Conservation (phyloP, 2,888 invertebrate species). For the Gnatocerus cornutus region DNA sequence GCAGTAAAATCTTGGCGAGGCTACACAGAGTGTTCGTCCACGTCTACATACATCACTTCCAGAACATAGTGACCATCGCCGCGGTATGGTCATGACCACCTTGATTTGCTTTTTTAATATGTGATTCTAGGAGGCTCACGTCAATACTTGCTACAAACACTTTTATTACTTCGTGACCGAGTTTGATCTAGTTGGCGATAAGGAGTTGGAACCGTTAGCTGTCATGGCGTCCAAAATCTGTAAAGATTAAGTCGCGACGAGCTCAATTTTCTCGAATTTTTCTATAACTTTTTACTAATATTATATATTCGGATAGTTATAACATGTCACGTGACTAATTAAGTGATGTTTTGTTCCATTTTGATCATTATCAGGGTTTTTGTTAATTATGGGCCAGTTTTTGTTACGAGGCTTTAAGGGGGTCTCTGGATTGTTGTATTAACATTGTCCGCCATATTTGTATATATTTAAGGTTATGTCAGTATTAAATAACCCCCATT, state of each 20-base stretch:
- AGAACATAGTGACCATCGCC: slow-evolving; percentile 88
- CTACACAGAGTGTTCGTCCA: slow-evolving; percentile 94
- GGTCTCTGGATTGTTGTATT: slow-evolving; percentile 23
- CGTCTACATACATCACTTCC: slow-evolving; percentile 96
- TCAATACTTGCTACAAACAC: slow-evolving; percentile 95
- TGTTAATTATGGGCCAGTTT: slow-evolving; percentile 1
- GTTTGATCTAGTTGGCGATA: slow-evolving; percentile 86
- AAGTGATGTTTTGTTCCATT: slow-evolving; percentile 6
- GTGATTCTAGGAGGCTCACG: slow-evolving; percentile 85
- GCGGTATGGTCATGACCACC: slow-evolving; percentile 78
- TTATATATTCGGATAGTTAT: slow-evolving; percentile 7
- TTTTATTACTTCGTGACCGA: slow-evolving; percentile 94
- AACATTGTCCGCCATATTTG: slow-evolving; percentile 26
- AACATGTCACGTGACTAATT: slow-evolving; percentile 25
- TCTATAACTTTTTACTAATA: slow-evolving; percentile 19
- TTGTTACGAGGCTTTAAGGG: background rate
- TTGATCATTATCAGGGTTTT: slow-evolving; percentile 22
- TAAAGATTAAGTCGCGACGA: slow-evolving; percentile 71
- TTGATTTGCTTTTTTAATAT: slow-evolving; percentile 8
- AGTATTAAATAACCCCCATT: slow-evolving; percentile 26
- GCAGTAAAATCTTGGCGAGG: slow-evolving; percentile 90
- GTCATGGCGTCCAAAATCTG: slow-evolving; percentile 85
- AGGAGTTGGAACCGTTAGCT: slow-evolving; percentile 88
- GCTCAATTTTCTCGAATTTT: slow-evolving; percentile 20
- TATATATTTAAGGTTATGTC: slow-evolving; percentile 19